A percentile compares a stretch with the other conserved stretches of the same genome.
Conservation (phyloP, 2,113 vertebrate genomes). For the Piliocolobus tephrosceles region DNA sequence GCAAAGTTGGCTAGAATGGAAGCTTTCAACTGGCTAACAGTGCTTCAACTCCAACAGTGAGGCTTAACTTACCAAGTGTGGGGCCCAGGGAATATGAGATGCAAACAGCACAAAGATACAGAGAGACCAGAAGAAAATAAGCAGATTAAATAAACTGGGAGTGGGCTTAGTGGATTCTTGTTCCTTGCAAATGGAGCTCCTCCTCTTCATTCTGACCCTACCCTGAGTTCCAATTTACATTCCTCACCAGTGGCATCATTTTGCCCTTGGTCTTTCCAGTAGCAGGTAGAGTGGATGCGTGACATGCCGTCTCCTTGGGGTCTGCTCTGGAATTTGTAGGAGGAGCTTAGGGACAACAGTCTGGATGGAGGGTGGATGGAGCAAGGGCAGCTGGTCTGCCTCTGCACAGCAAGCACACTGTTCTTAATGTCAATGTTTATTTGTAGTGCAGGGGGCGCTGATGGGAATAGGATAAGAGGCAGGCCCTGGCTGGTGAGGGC, state of each 20-base stretch:
- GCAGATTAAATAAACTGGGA: neutral
- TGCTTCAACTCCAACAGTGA: neutral
- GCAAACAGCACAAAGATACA: neutral
- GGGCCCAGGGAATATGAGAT: neutral
- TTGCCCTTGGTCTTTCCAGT: neutral
- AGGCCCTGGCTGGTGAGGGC: neutral
- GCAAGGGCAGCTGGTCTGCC: neutral
- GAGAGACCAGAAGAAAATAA: neutral
- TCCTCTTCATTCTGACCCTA: neutral
- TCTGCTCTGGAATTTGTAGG: neutral
- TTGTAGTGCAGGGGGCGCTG: neutral
- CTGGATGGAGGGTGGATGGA: neutral
- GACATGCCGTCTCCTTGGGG: neutral
- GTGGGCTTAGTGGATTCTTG: neutral
- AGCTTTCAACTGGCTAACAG: neutral
- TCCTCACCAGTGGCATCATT: neutral
- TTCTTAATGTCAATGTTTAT: neutral
- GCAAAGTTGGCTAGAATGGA: neutral
- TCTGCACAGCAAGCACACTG: neutral
- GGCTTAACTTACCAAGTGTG: conserved; percentile 33
- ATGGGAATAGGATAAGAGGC: neutral
- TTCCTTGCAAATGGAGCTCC: neutral
- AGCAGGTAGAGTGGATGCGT: neutral
- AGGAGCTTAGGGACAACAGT: neutral
- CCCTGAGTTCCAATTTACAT: neutral